Percentiles rank a stretch among this genome's conserved stretches.
Conservation (phyloP, 2,797 vertebrate genomes). For the Catostomus latipinnis region DNA sequence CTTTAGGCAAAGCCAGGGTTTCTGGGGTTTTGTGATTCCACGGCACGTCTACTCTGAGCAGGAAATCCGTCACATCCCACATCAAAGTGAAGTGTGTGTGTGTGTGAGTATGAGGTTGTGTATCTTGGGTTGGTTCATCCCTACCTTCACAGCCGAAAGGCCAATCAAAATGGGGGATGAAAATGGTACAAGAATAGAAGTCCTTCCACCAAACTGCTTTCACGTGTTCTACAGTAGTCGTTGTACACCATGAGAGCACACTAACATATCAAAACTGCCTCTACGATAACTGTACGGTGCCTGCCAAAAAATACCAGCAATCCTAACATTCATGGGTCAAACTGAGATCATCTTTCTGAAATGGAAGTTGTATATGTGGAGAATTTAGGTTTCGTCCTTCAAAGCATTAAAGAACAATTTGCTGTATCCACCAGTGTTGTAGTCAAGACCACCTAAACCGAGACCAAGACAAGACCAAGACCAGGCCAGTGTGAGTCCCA, state of each 20-base stretch:
- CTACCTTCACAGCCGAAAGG: constrained; percentile 39
- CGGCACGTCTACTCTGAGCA: constrained; percentile 76
- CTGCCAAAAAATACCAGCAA: neutral
- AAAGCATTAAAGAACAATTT: too few relatives aligned
- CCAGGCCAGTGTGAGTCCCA: too few relatives aligned
- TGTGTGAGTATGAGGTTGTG: constrained; percentile 12
- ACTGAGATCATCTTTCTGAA: too few relatives aligned
- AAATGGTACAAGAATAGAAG: constrained; percentile 31
- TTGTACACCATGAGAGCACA: constrained; percentile 6
- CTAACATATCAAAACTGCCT: constrained; percentile 12
- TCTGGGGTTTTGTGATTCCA: constrained; percentile 83
- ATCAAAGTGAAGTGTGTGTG: constrained; percentile 75
- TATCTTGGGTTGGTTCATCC: constrained; percentile 47
- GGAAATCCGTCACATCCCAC: constrained; percentile 83
- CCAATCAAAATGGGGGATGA: constrained; percentile 21
- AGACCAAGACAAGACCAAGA: too few relatives aligned
- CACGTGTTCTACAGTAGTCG: constrained; percentile 6
- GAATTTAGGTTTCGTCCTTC: too few relatives aligned
- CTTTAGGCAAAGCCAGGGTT: constrained; percentile 83
- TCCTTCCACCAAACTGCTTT: neutral
- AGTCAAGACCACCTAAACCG: too few relatives aligned
- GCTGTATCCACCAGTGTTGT: too few relatives aligned
- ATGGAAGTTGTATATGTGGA: too few relatives aligned
- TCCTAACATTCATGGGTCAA: neutral
- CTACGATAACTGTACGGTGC: neutral